Evolutionary conservation across 2,113 vertebrate genomes (phyloP).

Genomic region (Holacanthus passer): DNA sequence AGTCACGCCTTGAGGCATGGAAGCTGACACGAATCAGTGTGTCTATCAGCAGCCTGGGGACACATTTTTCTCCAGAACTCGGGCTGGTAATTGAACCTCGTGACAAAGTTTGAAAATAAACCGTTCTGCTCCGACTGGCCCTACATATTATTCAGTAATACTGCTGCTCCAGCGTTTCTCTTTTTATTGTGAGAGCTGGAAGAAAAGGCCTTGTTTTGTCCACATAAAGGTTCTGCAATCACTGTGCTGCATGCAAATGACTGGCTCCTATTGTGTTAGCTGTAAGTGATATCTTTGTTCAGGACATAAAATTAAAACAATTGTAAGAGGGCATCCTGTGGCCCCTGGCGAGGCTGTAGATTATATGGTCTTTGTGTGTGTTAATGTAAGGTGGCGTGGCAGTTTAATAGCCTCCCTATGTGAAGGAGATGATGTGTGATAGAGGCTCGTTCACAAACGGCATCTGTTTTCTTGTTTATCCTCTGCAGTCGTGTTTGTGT

Average conservation of each 20-base stretch:
- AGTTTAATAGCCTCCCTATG: slow-evolving; percentile 64
- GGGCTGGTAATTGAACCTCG: slow-evolving; percentile 50
- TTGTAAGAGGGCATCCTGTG: slow-evolving; percentile 47
- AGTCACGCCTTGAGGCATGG: slow-evolving; percentile 43
- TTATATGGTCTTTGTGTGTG: slow-evolving; percentile 61
- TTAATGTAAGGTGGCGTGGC: slow-evolving; percentile 58
- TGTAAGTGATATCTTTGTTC: slow-evolving; percentile 68
- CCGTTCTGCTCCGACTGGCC: slow-evolving; percentile 23
- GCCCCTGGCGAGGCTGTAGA: slow-evolving; percentile 54
- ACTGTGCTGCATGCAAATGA: slow-evolving; percentile 74
- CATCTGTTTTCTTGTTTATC: slow-evolving; percentile 65
- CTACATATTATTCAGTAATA: slow-evolving; percentile 30
- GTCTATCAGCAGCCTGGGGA: slow-evolving; percentile 63
- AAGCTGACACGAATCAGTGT: slow-evolving; percentile 52
- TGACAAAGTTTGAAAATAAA: slow-evolving; percentile 70
- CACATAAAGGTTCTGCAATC: slow-evolving; percentile 57
- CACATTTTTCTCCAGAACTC: slow-evolving; percentile 57
- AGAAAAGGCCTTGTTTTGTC: slow-evolving; percentile 56
- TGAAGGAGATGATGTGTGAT: slow-evolving; percentile 36
- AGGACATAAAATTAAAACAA: slow-evolving; percentile 70
- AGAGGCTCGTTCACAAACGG: slow-evolving; percentile 39
- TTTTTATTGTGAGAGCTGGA: slow-evolving; percentile 39
- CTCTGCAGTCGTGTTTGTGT: slow-evolving; percentile 24
- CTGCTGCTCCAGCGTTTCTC: slow-evolving; percentile 38
- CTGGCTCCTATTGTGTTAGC: slow-evolving; percentile 50